Conservation (phyloP, 2,113 vertebrate genomes). For the Delphinapterus leucas region DNA sequence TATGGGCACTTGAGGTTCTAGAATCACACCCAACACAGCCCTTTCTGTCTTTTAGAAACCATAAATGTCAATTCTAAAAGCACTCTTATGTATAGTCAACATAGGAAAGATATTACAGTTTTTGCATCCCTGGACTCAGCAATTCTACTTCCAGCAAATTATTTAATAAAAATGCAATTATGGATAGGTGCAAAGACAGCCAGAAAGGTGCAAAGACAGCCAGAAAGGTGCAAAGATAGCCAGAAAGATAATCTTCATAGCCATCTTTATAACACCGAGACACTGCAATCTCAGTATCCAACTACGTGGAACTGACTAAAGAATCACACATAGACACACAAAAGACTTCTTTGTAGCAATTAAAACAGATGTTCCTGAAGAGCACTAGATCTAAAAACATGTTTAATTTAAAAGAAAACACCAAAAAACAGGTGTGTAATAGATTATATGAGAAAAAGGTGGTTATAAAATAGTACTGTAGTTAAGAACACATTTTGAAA, state of each 20-base stretch:
- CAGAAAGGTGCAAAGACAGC: not conserved
- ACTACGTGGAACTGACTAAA: not conserved
- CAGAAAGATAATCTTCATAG: not conserved
- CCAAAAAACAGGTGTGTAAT: not conserved
- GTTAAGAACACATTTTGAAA: not conserved
- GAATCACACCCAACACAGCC: not conserved
- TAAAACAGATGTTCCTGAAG: not conserved
- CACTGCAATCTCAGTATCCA: not conserved
- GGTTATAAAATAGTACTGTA: not conserved
- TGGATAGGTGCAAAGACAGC: not conserved
- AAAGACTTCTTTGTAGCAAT: not conserved
- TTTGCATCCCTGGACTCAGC: not conserved
- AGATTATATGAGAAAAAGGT: not conserved
- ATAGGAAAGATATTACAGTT: not conserved
- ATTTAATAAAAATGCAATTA: not conserved
- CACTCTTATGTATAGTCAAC: not conserved
- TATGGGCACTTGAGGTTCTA: not conserved
- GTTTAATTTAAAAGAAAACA: not conserved
- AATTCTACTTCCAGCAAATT: conserved; percentile 8
- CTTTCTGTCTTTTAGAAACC: not conserved
- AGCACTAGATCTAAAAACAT: not conserved
- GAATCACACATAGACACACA: not conserved
- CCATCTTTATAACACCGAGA: not conserved
- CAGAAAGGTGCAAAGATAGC: not conserved
- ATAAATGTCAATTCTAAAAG: not conserved